Conservation (phyloP, 1,140 invertebrate species). For the Lepeophtheirus salmonis region DNA sequence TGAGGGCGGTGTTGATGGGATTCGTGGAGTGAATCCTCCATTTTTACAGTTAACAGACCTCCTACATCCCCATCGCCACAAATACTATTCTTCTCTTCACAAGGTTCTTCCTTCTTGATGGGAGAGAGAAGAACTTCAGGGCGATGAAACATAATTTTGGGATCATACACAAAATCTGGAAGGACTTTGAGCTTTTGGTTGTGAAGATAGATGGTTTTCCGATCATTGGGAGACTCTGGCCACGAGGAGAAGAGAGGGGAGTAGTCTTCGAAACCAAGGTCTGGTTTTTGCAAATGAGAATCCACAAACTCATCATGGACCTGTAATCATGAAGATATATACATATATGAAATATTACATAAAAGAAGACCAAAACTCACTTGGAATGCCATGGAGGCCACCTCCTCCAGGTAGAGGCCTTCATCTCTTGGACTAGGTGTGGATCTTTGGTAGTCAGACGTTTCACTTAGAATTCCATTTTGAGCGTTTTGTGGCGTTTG, state of each 20-base stretch:
- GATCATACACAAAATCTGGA: neutral
- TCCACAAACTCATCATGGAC: neutral
- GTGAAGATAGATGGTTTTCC: neutral
- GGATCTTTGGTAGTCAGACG: constrained; percentile 4
- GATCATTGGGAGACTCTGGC: neutral
- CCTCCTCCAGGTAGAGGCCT: neutral
- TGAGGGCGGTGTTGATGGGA: neutral
- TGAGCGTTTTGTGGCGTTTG: no score
- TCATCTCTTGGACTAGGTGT: constrained; percentile 2
- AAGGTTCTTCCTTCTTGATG: neutral
- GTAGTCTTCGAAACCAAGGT: neutral
- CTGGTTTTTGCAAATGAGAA: neutral
- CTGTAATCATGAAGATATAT: neutral
- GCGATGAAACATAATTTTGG: neutral
- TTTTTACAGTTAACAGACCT: no score
- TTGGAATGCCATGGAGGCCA: neutral
- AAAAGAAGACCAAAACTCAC: no score
- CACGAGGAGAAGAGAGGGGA: no score
- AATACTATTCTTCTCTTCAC: no score
- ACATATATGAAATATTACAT: neutral
- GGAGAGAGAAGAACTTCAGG: neutral
- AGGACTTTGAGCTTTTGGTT: neutral
- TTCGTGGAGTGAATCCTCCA: neutral
- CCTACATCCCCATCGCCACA: no score
- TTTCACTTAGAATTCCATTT: neutral